Base-by-base conservation (phyloP, 1,140 invertebrate genomes). In the Drosophila tsacasi region DNA sequence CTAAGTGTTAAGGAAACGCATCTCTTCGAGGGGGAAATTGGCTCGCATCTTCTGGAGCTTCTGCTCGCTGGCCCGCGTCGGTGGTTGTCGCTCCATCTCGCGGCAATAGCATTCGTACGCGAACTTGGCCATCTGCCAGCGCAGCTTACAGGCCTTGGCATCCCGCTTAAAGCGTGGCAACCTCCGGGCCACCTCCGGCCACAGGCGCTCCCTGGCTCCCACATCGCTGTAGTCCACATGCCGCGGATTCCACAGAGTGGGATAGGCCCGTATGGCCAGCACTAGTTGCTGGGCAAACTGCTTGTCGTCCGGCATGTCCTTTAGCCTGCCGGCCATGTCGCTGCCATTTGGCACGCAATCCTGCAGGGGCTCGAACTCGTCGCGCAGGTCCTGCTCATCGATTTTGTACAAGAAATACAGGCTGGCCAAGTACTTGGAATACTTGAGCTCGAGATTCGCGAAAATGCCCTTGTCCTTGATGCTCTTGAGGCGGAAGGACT, bases 351-450 rank as follows among this genome's bases (percentile, higher is more conserved):
- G 54, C 4, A 76, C 72, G 32, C 64, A 81, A 60, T 92, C 87
- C 49, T 91, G 81, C 32, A 89, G 19, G 3, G 82, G 89, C 25
- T 92, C 90, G 15, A 82, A 86, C 39, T 92, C 91, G n/a, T 91
- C 89, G 1, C 84, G 77, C 23, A 92, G 67, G 27, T 92, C 91
- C 40, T 91, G 84, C 55, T 92, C 91, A 21, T 92, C 87, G 27
- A 92, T 92, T 61, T 92, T 92, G 39, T 92, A 90, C 0, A 92
- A 72, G 46, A 92, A 92, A 71, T 86, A 92, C 39, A 92, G 67
- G 27, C 71, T 90, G 21, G 91, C 91, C 39, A 92, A 65, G 64
- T 92, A 92, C 76, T 92, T 92, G 0, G 91, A 92, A 42, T 92
- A 92, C 49, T 92, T 92, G 3, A 92, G 46, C 58, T 92, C 91